Base-by-base conservation (phyloP, 1,140 invertebrate species). In the Andrena cerasifolii region DNA sequence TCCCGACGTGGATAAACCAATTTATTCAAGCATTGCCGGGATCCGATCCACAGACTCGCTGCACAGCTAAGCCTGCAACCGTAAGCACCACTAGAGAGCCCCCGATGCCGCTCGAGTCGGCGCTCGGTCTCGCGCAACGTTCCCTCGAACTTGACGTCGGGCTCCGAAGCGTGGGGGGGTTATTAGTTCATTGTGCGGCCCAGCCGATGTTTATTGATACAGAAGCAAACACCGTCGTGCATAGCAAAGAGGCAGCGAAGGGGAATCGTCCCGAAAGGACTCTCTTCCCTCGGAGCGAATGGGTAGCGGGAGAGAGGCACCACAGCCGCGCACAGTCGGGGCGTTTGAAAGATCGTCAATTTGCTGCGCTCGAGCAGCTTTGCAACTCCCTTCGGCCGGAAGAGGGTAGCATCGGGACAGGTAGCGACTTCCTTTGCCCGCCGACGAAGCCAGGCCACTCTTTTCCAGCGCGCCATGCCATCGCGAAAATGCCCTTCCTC, bases 401-500 rank as follows among this genome's bases (percentile, higher is more conserved):
- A 68, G 63, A 24, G 26, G 28, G 36, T 12, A 28, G 51, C 51
- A 45, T 43, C 59, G 62, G 2, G 33, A 33, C 73, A 67, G 51
- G 51, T 76, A 76, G 40, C 36, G 40, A 68, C 73, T 76, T 68
- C 40, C 63, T 68, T 58, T 58, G 36, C 53, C 16, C 26, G 12
- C n/a, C 43, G n/a, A 26, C 54, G 28, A 8, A 36, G 45, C 58
- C 24, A 40, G n/a, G 24, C 71, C 45, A 31, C 63, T 76, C 73
- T 76, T 49, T 76, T 58, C 21, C 47, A 40, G 0, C 71, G 33
- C 1, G 28, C 24, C 53, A 58, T 67, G 45, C 66, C 66, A 67
- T 77, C 74, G 75, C 47, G 66, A 78, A 58, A 78, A 79, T 79
- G 31, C 61, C 70, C 36, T 58, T 75, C 62, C 71, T 74, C 14